phyloP scores from a whole-genome alignment of 2,888 invertebrate genomes.

The Gastrophysa polygoni region DNA sequence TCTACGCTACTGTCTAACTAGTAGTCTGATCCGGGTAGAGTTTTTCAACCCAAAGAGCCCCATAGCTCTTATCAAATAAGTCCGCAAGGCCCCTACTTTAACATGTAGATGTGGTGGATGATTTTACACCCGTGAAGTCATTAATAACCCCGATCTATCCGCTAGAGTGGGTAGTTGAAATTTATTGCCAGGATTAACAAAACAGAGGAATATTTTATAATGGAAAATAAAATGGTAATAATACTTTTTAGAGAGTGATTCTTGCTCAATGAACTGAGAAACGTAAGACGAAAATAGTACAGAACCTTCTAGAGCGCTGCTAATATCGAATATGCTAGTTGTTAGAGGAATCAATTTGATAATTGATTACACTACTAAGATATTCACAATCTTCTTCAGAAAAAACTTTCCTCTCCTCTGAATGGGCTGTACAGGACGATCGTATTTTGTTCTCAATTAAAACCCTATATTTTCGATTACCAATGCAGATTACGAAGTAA shows the following conservation, averaged over 20 bases:
- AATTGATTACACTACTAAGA: no score
- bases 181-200: constrained; percentile 28
- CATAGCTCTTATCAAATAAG: constrained; percentile 12
- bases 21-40: neutral
- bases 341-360: no score
- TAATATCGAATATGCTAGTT: no score
- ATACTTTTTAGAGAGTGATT: constrained; percentile 23
- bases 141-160: constrained; percentile 31
- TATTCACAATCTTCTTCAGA: no score
- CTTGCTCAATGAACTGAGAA: constrained; percentile 27
- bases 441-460: no score
- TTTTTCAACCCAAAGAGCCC: neutral
- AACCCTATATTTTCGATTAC: no score
- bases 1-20: neutral
- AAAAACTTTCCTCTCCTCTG: no score
- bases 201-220: constrained; percentile 32
- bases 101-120: constrained; percentile 21
- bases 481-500: no score
- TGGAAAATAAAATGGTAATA: constrained; percentile 30
- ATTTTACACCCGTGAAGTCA: constrained; percentile 31
- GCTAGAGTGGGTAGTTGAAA: constrained; percentile 32
- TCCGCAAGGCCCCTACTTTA: constrained; percentile 14
- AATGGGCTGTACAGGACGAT: no score
- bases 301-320: neutral
- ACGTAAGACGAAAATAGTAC: constrained; percentile 4